Evolutionary conservation across 2,113 vertebrate species (phyloP).

Genomic region (Carettochelys insculpta): DNA sequence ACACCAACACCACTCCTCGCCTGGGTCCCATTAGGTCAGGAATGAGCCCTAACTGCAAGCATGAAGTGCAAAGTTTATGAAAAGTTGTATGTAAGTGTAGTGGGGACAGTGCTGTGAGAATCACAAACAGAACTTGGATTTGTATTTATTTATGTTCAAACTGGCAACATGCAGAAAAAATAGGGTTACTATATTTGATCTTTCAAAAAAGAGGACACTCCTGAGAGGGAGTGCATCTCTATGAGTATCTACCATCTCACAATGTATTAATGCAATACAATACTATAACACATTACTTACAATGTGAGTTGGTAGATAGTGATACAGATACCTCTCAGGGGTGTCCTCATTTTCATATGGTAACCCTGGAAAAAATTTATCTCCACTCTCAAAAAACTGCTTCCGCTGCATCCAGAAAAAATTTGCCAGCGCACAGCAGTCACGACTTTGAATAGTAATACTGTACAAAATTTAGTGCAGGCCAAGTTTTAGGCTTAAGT

Average conservation of each 20-base stretch:
- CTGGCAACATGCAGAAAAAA: slow-evolving; percentile 30
- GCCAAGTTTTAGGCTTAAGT: slow-evolving; percentile 39
- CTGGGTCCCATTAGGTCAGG: too few species aligned
- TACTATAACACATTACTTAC: too few species aligned
- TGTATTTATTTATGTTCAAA: slow-evolving; percentile 38
- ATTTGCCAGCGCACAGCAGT: slow-evolving; percentile 34
- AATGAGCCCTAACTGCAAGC: background rate
- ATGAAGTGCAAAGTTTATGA: background rate
- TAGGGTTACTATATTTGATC: too few species aligned
- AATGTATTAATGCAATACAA: too few species aligned
- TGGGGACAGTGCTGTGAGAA: slow-evolving; percentile 28
- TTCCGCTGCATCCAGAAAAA: slow-evolving; percentile 20
- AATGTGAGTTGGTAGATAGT: too few species aligned
- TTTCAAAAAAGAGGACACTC: too few species aligned
- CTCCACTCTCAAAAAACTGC: background rate
- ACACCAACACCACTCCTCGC: too few species aligned
- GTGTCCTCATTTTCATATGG: too few species aligned
- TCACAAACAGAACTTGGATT: slow-evolving; percentile 37
- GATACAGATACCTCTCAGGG: too few species aligned
- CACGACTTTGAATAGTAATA: slow-evolving; percentile 51
- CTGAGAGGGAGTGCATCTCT: too few species aligned
- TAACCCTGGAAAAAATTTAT: too few species aligned
- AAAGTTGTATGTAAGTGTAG: background rate
- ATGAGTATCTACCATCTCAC: too few species aligned
- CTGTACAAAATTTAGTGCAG: slow-evolving; percentile 45